Evolutionary conservation across 92 coral and sea anemone species (phyloP).

Genomic region (Porites evermanni): DNA sequence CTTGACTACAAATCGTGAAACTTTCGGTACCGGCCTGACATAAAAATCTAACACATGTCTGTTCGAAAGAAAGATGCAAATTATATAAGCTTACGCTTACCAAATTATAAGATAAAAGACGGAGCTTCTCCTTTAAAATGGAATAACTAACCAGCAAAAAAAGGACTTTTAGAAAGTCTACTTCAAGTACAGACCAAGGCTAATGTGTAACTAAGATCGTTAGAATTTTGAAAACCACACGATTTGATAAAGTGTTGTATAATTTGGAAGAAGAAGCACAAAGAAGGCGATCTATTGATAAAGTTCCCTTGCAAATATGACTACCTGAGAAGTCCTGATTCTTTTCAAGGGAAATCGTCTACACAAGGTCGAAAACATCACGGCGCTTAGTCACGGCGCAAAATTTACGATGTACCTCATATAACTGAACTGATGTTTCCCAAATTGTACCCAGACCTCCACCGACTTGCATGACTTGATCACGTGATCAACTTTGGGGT

Average conservation of each 20-base stretch:
- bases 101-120: neutral
- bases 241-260: no score
- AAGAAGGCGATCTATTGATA: no score
- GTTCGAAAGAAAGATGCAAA: neutral
- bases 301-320: neutral
- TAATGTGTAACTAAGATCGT: no score
- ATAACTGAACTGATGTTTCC: neutral
- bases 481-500: no score
- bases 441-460: neutral
- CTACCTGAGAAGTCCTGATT: slow-evolving; percentile 8
- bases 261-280: no score
- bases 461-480: neutral
- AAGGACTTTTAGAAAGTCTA: no score
- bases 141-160: no score
- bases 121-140: neutral
- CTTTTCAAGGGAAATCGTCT: slow-evolving; percentile 1
- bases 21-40: slow-evolving; percentile 20
- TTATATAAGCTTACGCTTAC: neutral
- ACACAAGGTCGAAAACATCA: slow-evolving; percentile 11
- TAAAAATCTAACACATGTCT: slow-evolving; percentile 27
- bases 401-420: neutral
- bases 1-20: slow-evolving; percentile 81
- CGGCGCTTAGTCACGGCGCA: neutral
- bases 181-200: no score
- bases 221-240: no score